Base-by-base conservation (phyloP, 1,140 invertebrate species). In the Listronotus bonariensis region DNA sequence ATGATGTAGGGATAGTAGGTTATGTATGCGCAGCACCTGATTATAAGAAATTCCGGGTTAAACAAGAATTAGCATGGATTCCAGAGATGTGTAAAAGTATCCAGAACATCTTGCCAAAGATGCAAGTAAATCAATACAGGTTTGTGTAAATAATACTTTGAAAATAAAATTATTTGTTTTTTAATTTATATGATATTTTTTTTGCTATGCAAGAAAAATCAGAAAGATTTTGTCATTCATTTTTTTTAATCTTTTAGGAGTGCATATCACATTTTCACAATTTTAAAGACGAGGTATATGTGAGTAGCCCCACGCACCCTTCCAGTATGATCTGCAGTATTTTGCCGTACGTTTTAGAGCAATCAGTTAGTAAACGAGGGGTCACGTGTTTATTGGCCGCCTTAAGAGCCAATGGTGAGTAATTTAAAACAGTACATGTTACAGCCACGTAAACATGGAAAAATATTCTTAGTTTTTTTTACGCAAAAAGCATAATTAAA, bases 11-110 rank as follows among this genome's bases (percentile, higher is more conserved):
- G 41, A 84, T 98, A 49, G 88, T 95, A 18, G 95, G 95, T 0
- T 97, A 94, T 78, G 92, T 88, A 12, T 85, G 93, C 68, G 92
- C 92, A 17, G 88, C 90, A 17, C 79, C 92, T n/a, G 91, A 97
- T 82, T 84, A 89, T 32, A 88, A 87, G 69, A 84, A 88, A 55
- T 92, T 93, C 70, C 82, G 89, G 68, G 84, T 87, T 57, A 89
- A 89, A 73, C 78, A 89, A 55, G 85, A 89, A 67, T 69, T 91
- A 0, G 87, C 88, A 0, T 95, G 92, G 92, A 85, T 93, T 38
- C 88, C 92, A 12, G 87, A 91, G 73, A 86, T 97, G 82, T 85
- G 88, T 68, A 78, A 84, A 97, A 96, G 77, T 97, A 97, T 80
- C 90, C 92, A 4, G 62, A 88, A n/a, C 72, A 82, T 12, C 83